Evolutionary conservation across 2,113 vertebrate genomes (phyloP).

Genomic region (Glareola pratincola): DNA sequence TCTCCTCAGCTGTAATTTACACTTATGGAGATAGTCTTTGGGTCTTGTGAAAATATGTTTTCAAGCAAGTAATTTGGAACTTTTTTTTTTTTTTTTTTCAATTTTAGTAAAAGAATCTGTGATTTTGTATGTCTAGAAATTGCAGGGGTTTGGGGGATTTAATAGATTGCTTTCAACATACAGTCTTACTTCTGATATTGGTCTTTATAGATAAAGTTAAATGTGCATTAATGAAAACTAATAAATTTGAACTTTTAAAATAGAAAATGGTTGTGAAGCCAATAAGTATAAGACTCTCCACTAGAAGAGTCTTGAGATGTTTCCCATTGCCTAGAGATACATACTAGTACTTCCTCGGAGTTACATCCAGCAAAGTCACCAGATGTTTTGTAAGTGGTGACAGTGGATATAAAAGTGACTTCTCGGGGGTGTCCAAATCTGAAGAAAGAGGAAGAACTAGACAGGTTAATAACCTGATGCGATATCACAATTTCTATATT

Average conservation of each 20-base stretch:
- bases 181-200: not conserved
- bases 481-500: not conserved
- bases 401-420: not conserved
- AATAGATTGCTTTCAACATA: not conserved
- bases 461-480: not conserved
- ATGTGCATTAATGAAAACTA: not conserved
- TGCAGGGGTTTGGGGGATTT: not conserved
- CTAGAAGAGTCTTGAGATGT: not conserved
- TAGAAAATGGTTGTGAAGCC: not conserved
- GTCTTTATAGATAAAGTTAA: not conserved
- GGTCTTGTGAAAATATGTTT: not conserved
- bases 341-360: not conserved
- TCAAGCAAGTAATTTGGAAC: not conserved
- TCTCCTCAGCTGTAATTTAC: not conserved
- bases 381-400: not conserved
- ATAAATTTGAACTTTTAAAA: not conserved
- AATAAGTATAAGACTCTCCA: not conserved
- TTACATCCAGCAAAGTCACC: not conserved
- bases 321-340: not conserved
- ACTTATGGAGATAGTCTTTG: not conserved
- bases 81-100: not conserved
- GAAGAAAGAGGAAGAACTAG: not conserved
- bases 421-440: not conserved
- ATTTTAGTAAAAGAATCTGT: not conserved
- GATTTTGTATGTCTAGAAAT: not conserved